phyloP scores from a whole-genome alignment of 2,888 invertebrate species.

The Cryptocheilus praepositus region DNA sequence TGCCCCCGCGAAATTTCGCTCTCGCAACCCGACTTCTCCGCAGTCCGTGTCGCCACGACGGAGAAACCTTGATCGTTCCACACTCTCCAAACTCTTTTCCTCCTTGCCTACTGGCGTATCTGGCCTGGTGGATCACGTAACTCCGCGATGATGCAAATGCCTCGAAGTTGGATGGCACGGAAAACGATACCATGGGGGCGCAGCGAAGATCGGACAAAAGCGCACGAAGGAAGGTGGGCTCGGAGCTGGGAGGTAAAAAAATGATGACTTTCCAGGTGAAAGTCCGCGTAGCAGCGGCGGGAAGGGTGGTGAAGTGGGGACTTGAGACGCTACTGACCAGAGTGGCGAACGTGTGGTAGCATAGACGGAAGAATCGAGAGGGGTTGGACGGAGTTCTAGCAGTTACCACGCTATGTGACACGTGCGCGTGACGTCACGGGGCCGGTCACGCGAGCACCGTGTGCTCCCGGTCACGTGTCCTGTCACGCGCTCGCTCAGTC shows the following conservation, averaged over 20 bases:
- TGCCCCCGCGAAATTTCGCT: no score
- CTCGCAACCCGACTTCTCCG: no score
- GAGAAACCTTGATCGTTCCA: no score
- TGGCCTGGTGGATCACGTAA: slow-evolving; percentile 30
- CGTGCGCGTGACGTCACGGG: slow-evolving; percentile 74
- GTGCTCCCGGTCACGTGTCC: slow-evolving; percentile 73
- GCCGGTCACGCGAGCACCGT: slow-evolving; percentile 73
- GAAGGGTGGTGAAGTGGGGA: slow-evolving; percentile 38
- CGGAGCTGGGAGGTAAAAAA: slow-evolving; percentile 25
- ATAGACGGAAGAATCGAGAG: slow-evolving; percentile 38
- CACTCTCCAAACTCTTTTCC: not conserved
- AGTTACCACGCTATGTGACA: slow-evolving; percentile 72
- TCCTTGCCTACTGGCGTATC: not conserved
- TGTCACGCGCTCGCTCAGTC: slow-evolving; percentile 69
- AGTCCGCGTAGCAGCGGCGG: slow-evolving; percentile 41
- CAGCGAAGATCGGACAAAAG: slow-evolving; percentile 7
- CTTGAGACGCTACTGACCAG: slow-evolving; percentile 64
- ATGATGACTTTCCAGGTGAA: slow-evolving; percentile 58
- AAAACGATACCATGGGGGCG: no score
- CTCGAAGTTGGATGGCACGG: not conserved
- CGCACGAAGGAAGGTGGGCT: not conserved
- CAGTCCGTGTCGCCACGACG: no score
- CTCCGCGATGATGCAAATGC: slow-evolving; percentile 43
- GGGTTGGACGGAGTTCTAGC: slow-evolving; percentile 42
- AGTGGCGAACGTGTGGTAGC: slow-evolving; percentile 9